Conservation (phyloP, 1,140 invertebrate species). For the Diploscapter pachys region DNA sequence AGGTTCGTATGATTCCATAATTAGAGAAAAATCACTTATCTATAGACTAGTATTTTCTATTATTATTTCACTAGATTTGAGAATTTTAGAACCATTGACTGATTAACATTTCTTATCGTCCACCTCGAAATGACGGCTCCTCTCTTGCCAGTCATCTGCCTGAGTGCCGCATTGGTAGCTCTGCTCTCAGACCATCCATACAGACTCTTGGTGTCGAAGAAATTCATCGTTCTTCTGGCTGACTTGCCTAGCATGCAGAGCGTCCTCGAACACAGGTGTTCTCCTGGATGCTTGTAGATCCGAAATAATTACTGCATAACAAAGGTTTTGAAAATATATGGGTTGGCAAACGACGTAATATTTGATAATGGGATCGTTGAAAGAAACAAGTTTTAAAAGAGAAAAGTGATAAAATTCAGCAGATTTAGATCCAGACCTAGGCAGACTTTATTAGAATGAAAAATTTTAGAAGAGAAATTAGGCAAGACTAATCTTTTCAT, state of each 20-base stretch:
- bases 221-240: constrained; percentile 57
- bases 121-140: constrained; percentile 33
- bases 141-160: constrained; percentile 25
- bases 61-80: too few relatives aligned
- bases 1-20: too few relatives aligned
- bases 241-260: constrained; percentile 79
- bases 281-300: constrained; percentile 4
- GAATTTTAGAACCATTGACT: too few relatives aligned
- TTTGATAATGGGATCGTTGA: too few relatives aligned
- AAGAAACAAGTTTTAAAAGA: too few relatives aligned
- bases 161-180: constrained; percentile 62
- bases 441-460: too few relatives aligned
- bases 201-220: constrained; percentile 76
- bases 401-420: neutral
- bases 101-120: too few relatives aligned
- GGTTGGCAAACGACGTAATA: too few relatives aligned
- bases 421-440: neutral
- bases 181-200: constrained; percentile 74
- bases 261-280: constrained; percentile 68
- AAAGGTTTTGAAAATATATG: neutral
- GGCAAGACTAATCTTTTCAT: too few relatives aligned
- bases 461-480: too few relatives aligned
- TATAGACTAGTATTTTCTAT: neutral
- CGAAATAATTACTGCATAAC: neutral
- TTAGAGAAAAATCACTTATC: too few relatives aligned